Evolutionary conservation across 1,140 invertebrate genomes (phyloP), one percentile per base, ranked within the genome.

Genomic region (Aphidius gifuensis): DNA sequence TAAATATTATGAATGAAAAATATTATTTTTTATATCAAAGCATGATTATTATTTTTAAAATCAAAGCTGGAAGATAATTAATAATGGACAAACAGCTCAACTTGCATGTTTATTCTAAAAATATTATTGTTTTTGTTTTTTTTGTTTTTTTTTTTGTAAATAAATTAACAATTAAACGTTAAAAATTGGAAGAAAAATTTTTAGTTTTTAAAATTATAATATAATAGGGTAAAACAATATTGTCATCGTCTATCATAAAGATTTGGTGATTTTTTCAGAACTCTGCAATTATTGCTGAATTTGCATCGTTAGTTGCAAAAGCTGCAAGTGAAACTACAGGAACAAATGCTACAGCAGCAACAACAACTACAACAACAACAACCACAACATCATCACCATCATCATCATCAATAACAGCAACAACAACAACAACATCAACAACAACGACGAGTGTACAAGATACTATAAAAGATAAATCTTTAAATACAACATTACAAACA

Each of bases 261-360:
- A 66, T 71, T 67, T 77, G 73, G 68, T 77, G 74, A 76, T 77
- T 75, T 69, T 77, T 78, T 67, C 74, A 79, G 77, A 70, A 72
- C 53, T 50, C 56, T 55, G 66, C 70, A 65, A 69, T 78, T 58
- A 68, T 70, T 53, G 77, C 76, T 32, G 71, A 74, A 59, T 80
- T 80, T 59, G 77, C 76, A 53, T 75, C 74, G 21, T 71, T 69
- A 8, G 77, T 80, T 32, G 73, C 75, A 6, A 77, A 77, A 69
- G 57, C 69, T 9, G 68, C 71, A 50, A 74, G 69, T 55, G 76
- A 77, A 58, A 67, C 64, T 32, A 68, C 68, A 7, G 68, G 60
- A 40, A 57, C 23, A 32, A 16, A 16, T 16, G 23, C 23, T 50
- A 40, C 56, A 53, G 5, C 56, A 16, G 42, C 44, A 6, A 32